Conservation (phyloP, 2,797 vertebrate species). For the Austrolebias charrua region DNA sequence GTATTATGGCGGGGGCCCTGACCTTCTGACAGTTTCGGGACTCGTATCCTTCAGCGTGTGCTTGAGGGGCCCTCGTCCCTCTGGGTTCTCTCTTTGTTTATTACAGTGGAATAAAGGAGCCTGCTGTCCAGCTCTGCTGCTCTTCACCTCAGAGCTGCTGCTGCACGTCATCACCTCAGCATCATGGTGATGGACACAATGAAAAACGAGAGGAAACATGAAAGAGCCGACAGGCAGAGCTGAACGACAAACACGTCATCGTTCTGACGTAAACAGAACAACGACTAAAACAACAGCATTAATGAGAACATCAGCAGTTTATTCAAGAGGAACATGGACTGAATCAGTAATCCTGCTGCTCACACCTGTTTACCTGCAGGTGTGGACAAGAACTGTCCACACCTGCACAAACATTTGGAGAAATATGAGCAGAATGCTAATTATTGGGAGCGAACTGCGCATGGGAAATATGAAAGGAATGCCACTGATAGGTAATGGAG, state of each 20-base stretch:
- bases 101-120: constrained; percentile 63
- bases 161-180: constrained; percentile 62
- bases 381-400: constrained; percentile 43
- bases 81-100: constrained; percentile 43
- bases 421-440: constrained; percentile 58
- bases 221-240: neutral
- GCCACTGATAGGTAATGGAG: constrained; percentile 58
- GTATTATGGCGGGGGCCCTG: constrained; percentile 19
- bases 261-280: neutral
- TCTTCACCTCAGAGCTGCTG: constrained; percentile 33
- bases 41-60: constrained; percentile 47
- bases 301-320: neutral
- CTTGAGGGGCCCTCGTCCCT: constrained; percentile 35
- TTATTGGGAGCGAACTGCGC: constrained; percentile 39
- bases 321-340: neutral
- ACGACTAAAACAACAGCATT: neutral
- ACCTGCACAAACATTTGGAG: constrained; percentile 16
- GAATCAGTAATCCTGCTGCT: constrained; percentile 7
- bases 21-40: constrained; percentile 21
- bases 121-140: constrained; percentile 49
- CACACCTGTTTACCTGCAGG: constrained; percentile 12
- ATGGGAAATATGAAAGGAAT: constrained; percentile 68
- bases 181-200: constrained; percentile 50
- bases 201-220: constrained; percentile 1
- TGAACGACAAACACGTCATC: neutral